Evolutionary conservation across 2,888 invertebrate species (phyloP).

Genomic region (Oxystoma pomonae): DNA sequence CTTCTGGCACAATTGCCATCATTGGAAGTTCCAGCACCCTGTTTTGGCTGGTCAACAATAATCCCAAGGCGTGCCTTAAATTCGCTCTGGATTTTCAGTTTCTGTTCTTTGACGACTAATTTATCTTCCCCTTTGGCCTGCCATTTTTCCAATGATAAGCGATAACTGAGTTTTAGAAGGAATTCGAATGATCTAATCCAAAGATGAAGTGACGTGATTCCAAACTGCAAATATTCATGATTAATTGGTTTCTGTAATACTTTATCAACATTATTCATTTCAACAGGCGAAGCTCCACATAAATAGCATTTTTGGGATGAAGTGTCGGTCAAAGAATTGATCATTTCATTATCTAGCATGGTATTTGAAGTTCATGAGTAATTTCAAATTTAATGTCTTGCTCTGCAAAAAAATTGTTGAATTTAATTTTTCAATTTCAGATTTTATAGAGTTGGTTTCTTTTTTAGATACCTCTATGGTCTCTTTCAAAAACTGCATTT

Average conservation of each 20-base stretch:
- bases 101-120: not conserved
- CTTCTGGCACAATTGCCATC: too few species aligned
- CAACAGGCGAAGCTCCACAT: constrained; percentile 1
- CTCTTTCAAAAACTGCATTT: constrained; percentile 4
- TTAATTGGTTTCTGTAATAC: constrained; percentile 7
- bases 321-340: constrained; percentile 7
- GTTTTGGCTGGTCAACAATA: not conserved
- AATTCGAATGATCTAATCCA: constrained; percentile 9
- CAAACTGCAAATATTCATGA: constrained; percentile 2
- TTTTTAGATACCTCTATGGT: constrained; percentile 3
- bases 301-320: constrained; percentile 8
- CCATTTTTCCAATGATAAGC: constrained; percentile 6
- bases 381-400: not conserved
- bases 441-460: not conserved
- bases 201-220: constrained; percentile 8
- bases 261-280: constrained; percentile 9
- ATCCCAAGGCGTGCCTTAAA: not conserved
- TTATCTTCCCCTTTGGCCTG: constrained; percentile 4
- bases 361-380: constrained; percentile 7
- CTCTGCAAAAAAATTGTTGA: not conserved
- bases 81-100: constrained; percentile 4
- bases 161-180: constrained; percentile 6
- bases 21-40: too few species aligned
- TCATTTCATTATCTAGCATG: constrained; percentile 11
- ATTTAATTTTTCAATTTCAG: not conserved